phyloP scores from a whole-genome alignment of 2,797 vertebrate genomes.

The Micromesistius poutassou region DNA sequence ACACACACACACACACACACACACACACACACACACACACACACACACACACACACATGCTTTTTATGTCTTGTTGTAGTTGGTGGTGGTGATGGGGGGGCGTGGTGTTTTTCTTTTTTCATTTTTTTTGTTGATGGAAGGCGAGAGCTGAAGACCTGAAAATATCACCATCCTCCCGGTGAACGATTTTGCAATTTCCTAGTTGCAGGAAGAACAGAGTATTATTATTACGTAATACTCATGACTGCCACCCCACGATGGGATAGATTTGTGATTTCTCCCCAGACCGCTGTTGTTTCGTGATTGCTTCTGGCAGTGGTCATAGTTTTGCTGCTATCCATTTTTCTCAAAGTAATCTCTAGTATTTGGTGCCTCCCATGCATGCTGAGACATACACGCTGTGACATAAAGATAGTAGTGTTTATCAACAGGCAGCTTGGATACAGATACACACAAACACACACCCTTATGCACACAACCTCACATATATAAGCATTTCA shows the following conservation, averaged over 20 bases:
- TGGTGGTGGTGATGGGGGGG: too few relatives aligned
- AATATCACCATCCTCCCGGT: too few relatives aligned
- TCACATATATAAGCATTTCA: background rate
- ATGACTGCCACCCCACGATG: too few relatives aligned
- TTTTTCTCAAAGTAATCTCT: background rate
- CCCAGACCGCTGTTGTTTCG: background rate
- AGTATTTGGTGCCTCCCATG: background rate
- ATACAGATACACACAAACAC: background rate
- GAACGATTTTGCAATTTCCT: too few relatives aligned
- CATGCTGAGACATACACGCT: conserved; percentile 39
- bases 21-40: too few relatives aligned
- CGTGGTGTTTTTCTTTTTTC: background rate
- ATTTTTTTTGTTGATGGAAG: background rate
- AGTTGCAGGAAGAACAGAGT: too few relatives aligned
- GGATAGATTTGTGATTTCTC: too few relatives aligned
- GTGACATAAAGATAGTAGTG: conserved; percentile 31
- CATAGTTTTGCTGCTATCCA: background rate
- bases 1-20: too few relatives aligned
- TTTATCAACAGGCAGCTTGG: conserved; percentile 25
- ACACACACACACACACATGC: too few relatives aligned
- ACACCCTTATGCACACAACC: background rate
- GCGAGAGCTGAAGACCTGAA: too few relatives aligned
- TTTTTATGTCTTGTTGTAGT: background rate
- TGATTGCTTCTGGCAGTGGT: background rate
- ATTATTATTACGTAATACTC: too few relatives aligned